A percentile compares a stretch with the other conserved stretches of the same genome.
Evolutionary conservation across 2,113 vertebrate genomes (phyloP).

Genomic region (Dasypus novemcinctus): DNA sequence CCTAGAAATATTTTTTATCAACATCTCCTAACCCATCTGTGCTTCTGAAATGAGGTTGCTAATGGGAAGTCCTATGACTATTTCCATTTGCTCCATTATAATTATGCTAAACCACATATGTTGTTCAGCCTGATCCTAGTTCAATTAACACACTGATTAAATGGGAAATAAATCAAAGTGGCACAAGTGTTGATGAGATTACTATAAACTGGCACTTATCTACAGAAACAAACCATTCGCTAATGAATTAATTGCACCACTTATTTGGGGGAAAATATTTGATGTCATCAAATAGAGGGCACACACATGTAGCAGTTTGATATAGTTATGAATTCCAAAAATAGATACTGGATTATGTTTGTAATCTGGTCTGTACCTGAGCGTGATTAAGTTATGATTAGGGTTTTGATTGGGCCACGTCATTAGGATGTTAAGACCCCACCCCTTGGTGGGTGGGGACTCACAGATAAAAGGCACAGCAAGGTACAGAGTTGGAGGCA

Average conservation of each 20-base stretch:
- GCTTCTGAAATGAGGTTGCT: neutral
- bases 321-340: too few species aligned
- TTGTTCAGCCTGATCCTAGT: neutral
- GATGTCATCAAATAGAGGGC: neutral
- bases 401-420: too few species aligned
- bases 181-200: neutral
- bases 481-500: too few species aligned
- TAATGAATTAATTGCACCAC: conserved; percentile 25
- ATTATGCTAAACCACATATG: conserved; percentile 43
- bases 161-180: conserved; percentile 2
- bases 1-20: neutral
- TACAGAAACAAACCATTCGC: neutral
- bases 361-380: too few species aligned
- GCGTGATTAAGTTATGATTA: too few species aligned
- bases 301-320: neutral
- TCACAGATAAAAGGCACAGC: too few species aligned
- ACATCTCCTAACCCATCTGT: neutral
- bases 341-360: too few species aligned
- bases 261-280: neutral
- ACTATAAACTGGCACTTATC: neutral
- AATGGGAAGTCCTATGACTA: neutral
- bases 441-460: too few species aligned
- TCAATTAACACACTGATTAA: conserved; percentile 36
- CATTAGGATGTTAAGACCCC: too few species aligned
- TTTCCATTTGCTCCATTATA: neutral